Conservation (phyloP, 2,888 invertebrate genomes). For the Andrena marginata region DNA sequence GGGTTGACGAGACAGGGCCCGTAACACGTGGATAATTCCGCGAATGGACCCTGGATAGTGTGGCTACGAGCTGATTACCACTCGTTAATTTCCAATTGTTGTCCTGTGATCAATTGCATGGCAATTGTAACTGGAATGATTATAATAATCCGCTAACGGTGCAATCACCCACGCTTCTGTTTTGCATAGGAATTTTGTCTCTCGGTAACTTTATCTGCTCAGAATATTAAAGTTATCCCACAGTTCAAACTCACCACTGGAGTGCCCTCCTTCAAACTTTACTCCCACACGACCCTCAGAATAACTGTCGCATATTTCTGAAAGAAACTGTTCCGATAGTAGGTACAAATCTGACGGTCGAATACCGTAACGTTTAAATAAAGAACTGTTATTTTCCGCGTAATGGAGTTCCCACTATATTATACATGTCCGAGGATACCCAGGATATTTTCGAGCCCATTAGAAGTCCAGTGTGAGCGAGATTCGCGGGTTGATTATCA, state of each 20-base stretch:
- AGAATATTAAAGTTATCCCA: too few relatives aligned
- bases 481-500: conserved; percentile 6
- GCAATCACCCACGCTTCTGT: not conserved
- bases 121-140: conserved; percentile 1
- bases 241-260: too few relatives aligned
- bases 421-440: too few relatives aligned
- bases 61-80: conserved; percentile 55
- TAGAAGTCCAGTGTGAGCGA: not conserved
- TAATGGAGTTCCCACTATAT: too few relatives aligned
- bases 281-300: too few relatives aligned
- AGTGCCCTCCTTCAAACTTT: too few relatives aligned
- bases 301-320: too few relatives aligned
- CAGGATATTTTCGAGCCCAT: not conserved
- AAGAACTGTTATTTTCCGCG: too few relatives aligned
- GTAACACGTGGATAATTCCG: conserved; percentile 56
- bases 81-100: conserved; percentile 65
- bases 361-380: too few relatives aligned
- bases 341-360: too few relatives aligned
- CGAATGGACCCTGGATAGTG: conserved; percentile 42
- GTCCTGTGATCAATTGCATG: conserved; percentile 41
- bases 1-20: conserved; percentile 58
- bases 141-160: conserved; percentile 24
- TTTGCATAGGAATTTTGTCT: not conserved
- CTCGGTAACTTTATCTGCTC: too few relatives aligned
- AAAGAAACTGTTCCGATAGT: too few relatives aligned